Conservation (phyloP, 2,888 invertebrate species). For the Myathropa florea region DNA sequence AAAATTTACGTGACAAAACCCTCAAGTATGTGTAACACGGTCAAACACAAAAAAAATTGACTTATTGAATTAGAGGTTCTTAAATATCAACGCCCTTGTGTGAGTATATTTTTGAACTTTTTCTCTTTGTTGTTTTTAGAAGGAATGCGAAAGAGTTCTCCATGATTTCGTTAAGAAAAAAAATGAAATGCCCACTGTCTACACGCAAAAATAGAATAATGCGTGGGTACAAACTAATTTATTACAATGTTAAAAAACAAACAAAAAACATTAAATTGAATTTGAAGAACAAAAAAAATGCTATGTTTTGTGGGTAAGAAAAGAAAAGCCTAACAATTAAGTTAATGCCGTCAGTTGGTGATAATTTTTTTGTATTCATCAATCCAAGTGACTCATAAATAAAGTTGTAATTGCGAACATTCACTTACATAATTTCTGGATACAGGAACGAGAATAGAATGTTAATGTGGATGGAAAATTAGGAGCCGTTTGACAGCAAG, state of each 20-base stretch:
- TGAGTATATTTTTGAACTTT: constrained; percentile 19
- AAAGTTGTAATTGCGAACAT: constrained; percentile 48
- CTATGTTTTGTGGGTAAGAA: not conserved
- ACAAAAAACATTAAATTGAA: constrained; percentile 17
- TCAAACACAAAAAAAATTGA: constrained; percentile 7
- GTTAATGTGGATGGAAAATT: constrained; percentile 46
- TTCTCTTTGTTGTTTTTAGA: constrained; percentile 39
- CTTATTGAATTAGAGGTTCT: not conserved
- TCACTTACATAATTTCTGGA: constrained; percentile 20
- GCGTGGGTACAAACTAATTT: constrained; percentile 63
- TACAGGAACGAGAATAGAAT: constrained; percentile 35
- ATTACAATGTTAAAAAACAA: constrained; percentile 51
- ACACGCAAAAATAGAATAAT: constrained; percentile 55
- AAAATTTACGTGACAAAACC: not conserved
- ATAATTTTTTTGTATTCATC: constrained; percentile 31
- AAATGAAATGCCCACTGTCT: constrained; percentile 50
- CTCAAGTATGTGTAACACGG: constrained; percentile 28
- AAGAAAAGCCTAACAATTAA: constrained; percentile 55
- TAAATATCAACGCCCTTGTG: constrained; percentile 38
- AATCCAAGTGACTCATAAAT: constrained; percentile 43
- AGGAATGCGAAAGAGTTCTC: constrained; percentile 59
- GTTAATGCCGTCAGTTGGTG: constrained; percentile 52
- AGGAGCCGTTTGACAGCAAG: constrained; percentile 30
- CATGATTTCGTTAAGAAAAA: constrained; percentile 46
- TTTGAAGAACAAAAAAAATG: constrained; percentile 37